phyloP scores from a whole-genome alignment of 2,113 vertebrate species.

The Myotis lucifugus region DNA sequence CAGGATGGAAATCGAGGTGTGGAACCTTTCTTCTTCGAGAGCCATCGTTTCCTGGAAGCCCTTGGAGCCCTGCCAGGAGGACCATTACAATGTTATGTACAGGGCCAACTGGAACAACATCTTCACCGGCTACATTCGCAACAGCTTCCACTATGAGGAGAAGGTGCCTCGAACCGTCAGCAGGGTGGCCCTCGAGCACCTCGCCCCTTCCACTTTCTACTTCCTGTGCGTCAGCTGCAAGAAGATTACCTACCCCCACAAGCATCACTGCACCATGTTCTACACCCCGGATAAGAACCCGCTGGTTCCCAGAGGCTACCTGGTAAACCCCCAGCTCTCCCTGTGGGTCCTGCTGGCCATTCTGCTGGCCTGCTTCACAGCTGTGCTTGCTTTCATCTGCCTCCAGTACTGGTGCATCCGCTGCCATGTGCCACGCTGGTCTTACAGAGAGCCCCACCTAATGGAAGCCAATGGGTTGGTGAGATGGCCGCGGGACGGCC shows the following conservation, averaged over 20 bases:
- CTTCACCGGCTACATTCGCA: conserved; percentile 81
- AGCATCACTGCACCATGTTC: conserved; percentile 86
- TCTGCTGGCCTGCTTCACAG: conserved; percentile 81
- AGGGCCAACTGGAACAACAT: conserved; percentile 86
- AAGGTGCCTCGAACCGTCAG: conserved; percentile 82
- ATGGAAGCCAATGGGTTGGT: conserved; percentile 74
- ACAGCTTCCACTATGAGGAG: conserved; percentile 84
- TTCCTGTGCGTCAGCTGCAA: conserved; percentile 85
- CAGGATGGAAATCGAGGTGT: conserved; percentile 85
- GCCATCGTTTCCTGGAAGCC: conserved; percentile 84
- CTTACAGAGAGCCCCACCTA: conserved; percentile 35
- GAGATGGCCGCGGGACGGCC: conserved; percentile 64
- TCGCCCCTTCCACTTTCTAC: conserved; percentile 84
- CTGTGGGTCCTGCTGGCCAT: conserved; percentile 86
- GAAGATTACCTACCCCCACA: conserved; percentile 80
- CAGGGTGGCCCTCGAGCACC: conserved; percentile 80
- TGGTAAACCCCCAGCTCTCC: conserved; percentile 80
- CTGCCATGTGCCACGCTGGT: conserved; percentile 73
- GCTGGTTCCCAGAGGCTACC: conserved; percentile 61
- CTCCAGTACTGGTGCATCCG: conserved; percentile 84
- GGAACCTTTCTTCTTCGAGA: conserved; percentile 83
- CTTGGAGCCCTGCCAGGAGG: conserved; percentile 83
- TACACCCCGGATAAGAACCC: conserved; percentile 83
- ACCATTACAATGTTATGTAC: conserved; percentile 85
- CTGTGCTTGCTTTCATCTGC: conserved; percentile 82